Evolutionary conservation across 1,140 invertebrate genomes (phyloP).

Genomic region (Cataglyphis hispanica): DNA sequence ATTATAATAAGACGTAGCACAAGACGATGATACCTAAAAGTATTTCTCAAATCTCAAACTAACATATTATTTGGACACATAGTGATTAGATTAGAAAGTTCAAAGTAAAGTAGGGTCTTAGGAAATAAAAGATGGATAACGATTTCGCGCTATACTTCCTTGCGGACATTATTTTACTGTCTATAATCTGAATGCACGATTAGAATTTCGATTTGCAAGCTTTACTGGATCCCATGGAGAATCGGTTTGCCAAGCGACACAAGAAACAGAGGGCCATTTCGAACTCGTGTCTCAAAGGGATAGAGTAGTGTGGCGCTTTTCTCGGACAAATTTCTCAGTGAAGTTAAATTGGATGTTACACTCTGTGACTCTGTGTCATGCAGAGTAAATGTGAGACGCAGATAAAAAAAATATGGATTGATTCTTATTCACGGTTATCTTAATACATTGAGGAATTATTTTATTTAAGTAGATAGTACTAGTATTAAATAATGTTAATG

Average conservation of each 20-base stretch:
- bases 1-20: background rate
- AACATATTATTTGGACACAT: conserved; percentile 43
- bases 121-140: conserved; percentile 35
- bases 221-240: conserved; percentile 5
- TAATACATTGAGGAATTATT: background rate
- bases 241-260: conserved; percentile 49
- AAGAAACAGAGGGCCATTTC: conserved; percentile 32
- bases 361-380: conserved; percentile 33
- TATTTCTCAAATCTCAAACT: conserved; percentile 1
- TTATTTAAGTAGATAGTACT: background rate
- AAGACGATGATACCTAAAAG: background rate
- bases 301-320: conserved; percentile 30
- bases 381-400: conserved; percentile 20
- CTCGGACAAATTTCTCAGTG: conserved; percentile 52
- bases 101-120: conserved; percentile 14
- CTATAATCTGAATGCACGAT: background rate
- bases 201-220: conserved; percentile 54
- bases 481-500: background rate
- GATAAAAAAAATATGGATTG: conserved; percentile 46
- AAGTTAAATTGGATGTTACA: conserved; percentile 62
- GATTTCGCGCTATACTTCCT: conserved; percentile 26
- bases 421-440: conserved; percentile 6
- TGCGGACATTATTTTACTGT: conserved; percentile 20
- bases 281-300: conserved; percentile 54
- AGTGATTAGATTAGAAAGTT: conserved; percentile 15